These are phyloP conservation scores for Sander lucioperca DNA, from an alignment of 2,113 vertebrate genomes.

Conservation along the genomic window DNA sequence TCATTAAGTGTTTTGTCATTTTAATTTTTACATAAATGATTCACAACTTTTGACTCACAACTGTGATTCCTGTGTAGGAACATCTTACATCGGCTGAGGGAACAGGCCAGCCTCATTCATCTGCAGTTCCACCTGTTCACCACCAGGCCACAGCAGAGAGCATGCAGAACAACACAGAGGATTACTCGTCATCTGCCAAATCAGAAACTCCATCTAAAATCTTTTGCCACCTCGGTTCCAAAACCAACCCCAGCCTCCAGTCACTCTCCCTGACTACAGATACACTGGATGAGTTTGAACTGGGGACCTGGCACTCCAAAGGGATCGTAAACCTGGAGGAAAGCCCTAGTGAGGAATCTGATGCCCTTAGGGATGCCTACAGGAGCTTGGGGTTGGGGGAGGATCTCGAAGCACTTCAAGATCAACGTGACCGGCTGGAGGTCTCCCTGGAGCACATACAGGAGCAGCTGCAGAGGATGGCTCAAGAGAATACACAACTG, in stretches of 20 bases:
- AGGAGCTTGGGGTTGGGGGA: constrained; percentile 46
- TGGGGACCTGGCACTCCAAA: constrained; percentile 43
- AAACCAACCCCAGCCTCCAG: neutral
- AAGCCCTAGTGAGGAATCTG: constrained; percentile 45
- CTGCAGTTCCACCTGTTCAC: constrained; percentile 32
- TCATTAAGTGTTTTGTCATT: neutral
- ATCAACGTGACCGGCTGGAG: constrained; percentile 54
- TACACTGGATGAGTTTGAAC: constrained; percentile 37
- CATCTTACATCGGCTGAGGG: constrained; percentile 37
- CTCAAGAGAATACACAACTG: constrained; percentile 64
- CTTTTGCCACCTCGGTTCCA: constrained; percentile 1
- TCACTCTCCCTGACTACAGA: constrained; percentile 35
- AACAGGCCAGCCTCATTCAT: neutral
- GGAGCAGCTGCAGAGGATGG: constrained; percentile 48
- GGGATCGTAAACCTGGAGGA: constrained; percentile 33
- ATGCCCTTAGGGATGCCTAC: constrained; percentile 54
- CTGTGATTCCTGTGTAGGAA: constrained; percentile 24
- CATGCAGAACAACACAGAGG: constrained; percentile 27
- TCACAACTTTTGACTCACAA: neutral
- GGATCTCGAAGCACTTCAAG: constrained; percentile 51
- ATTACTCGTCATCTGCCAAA: constrained; percentile 19
- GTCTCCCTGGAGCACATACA: constrained; percentile 52
- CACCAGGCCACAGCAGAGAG: constrained; percentile 59
- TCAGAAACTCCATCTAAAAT: constrained; percentile 32
- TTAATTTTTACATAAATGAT: neutral